phyloP scores from a whole-genome alignment of 2,797 vertebrate genomes.

The Anableps anableps region DNA sequence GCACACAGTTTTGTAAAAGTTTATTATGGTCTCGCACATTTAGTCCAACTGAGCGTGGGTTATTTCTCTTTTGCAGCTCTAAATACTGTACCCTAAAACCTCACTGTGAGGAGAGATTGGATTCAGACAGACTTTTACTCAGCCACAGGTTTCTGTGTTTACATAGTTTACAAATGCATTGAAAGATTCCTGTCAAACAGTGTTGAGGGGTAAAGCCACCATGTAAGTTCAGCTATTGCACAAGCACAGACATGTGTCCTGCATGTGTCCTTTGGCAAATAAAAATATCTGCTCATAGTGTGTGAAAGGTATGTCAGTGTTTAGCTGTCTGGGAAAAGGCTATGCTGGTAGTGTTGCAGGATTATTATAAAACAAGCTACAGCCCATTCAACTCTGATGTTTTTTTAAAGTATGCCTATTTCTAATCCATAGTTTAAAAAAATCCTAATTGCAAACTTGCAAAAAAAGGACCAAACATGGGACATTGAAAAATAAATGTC shows the following conservation, averaged over 20 bases:
- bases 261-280: constrained; percentile 55
- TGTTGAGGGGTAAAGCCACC: constrained; percentile 60
- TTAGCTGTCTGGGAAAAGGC: constrained; percentile 34
- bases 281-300: constrained; percentile 57
- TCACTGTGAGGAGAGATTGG: constrained; percentile 56
- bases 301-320: constrained; percentile 39
- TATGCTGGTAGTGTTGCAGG: constrained; percentile 39
- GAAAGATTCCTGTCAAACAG: constrained; percentile 77
- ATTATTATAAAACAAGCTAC: constrained; percentile 16
- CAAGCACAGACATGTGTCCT: constrained; percentile 47
- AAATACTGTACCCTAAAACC: constrained; percentile 43
- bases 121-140: constrained; percentile 49
- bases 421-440: neutral
- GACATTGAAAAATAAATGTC: neutral
- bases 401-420: neutral
- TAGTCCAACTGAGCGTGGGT: constrained; percentile 9
- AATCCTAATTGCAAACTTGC: no score
- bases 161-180: constrained; percentile 73
- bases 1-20: constrained; percentile 25
- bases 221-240: constrained; percentile 57
- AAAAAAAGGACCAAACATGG: neutral
- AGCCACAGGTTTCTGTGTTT: constrained; percentile 65
- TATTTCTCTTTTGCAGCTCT: constrained; percentile 38
- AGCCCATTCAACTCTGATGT: neutral
- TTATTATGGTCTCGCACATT: constrained; percentile 51